These are phyloP conservation scores for Lagria hirta DNA, from an alignment of 2,888 invertebrate genomes.

Conservation along the genomic window DNA sequence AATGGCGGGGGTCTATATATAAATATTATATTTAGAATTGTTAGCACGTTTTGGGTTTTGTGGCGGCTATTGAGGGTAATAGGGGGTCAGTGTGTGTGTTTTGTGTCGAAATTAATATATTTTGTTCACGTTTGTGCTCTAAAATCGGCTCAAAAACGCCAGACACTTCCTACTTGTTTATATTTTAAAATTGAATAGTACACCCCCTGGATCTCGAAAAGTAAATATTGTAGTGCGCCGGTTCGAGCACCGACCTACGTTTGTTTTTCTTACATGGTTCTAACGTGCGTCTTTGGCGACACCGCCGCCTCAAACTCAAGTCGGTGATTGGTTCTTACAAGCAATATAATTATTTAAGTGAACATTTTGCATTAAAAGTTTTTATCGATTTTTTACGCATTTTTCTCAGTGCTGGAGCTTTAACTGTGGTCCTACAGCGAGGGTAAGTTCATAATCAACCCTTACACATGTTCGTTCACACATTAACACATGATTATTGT, in stretches of 20 bases:
- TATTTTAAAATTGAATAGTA: conserved; percentile 46
- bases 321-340: conserved; percentile 46
- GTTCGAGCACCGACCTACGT: conserved; percentile 45
- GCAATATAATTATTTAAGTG: conserved; percentile 57
- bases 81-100: conserved; percentile 4
- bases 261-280: conserved; percentile 41
- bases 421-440: conserved; percentile 33
- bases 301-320: conserved; percentile 45
- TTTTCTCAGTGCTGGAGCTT: conserved; percentile 45
- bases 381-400: conserved; percentile 53
- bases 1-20: conserved; percentile 54
- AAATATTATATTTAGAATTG: conserved; percentile 52
- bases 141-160: conserved; percentile 20
- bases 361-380: conserved; percentile 56
- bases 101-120: conserved; percentile 25
- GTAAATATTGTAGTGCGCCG: conserved; percentile 49
- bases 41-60: conserved; percentile 41
- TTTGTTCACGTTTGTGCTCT: conserved; percentile 18
- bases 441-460: conserved; percentile 37
- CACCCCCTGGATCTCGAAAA: conserved; percentile 50
- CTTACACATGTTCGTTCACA: conserved; percentile 28
- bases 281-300: conserved; percentile 43
- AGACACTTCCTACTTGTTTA: conserved; percentile 42
- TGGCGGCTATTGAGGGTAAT: conserved; percentile 8
- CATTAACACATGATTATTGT: conserved; percentile 31